phyloP scores from a whole-genome alignment of 2,797 vertebrate genomes.

The Etheostoma nigrum region DNA sequence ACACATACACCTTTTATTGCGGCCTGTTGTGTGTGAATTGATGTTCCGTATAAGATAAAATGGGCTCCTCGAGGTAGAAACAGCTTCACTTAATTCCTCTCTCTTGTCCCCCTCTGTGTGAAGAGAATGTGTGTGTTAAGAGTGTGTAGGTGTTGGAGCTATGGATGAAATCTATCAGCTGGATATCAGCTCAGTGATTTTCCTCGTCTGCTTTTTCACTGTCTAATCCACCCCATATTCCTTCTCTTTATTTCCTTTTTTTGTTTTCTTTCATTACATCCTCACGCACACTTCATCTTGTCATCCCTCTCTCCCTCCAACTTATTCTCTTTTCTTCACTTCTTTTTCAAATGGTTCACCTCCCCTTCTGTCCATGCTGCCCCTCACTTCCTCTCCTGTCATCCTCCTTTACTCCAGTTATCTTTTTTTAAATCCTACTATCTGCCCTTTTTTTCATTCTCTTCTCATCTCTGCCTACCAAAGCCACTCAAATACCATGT shows the following conservation, averaged over 20 bases:
- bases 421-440: conserved; percentile 45
- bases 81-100: conserved; percentile 69
- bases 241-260: conserved; percentile 41
- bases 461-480: conserved; percentile 2
- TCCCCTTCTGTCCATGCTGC: neutral
- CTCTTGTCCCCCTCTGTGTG: conserved; percentile 20
- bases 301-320: conserved; percentile 21
- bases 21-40: conserved; percentile 68
- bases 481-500: conserved; percentile 20
- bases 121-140: conserved; percentile 24
- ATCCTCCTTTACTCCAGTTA: conserved; percentile 26
- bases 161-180: conserved; percentile 62
- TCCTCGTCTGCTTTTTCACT: conserved; percentile 9
- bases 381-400: neutral
- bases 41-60: conserved; percentile 74
- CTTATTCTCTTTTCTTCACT: conserved; percentile 12
- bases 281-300: conserved; percentile 43
- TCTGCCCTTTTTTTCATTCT: conserved; percentile 26
- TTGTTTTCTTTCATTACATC: conserved; percentile 49
- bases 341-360: conserved; percentile 24
- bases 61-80: conserved; percentile 63
- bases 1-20: conserved; percentile 40
- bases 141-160: conserved; percentile 44
- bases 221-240: conserved; percentile 47
- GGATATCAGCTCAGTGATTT: conserved; percentile 53